Evolutionary conservation across 2,888 invertebrate species (phyloP).

Genomic region (Pseudococcus longispinus): DNA sequence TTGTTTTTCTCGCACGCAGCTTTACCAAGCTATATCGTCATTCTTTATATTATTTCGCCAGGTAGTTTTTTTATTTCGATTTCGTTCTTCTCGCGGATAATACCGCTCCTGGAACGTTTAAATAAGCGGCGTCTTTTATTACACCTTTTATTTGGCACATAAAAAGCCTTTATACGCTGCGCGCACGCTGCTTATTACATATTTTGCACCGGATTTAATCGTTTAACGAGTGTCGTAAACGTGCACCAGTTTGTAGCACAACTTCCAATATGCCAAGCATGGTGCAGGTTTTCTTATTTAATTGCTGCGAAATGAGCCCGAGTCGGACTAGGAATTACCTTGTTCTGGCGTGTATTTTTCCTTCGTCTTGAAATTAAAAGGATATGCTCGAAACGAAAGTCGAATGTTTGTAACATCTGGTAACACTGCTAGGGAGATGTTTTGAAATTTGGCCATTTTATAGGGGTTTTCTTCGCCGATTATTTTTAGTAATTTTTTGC

Average conservation of each 20-base stretch:
- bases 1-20: background rate
- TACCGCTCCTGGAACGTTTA: background rate
- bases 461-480: background rate
- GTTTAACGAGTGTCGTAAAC: slow-evolving; percentile 1
- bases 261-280: background rate
- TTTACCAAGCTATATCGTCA: background rate
- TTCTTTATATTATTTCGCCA: background rate
- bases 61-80: background rate
- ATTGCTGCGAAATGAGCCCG: background rate
- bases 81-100: background rate
- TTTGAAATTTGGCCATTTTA: background rate
- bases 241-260: background rate
- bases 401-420: background rate
- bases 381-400: background rate
- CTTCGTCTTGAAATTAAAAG: too few species aligned
- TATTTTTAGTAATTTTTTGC: too few species aligned
- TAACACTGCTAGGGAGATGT: background rate
- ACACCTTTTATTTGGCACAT: background rate
- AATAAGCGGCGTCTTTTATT: background rate
- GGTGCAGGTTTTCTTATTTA: background rate
- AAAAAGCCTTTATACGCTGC: background rate
- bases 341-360: too few species aligned
- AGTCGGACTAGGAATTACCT: background rate
- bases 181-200: background rate
- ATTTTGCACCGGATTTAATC: slow-evolving; percentile 1